Evolutionary conservation across 2,888 invertebrate species (phyloP), one percentile per base, ranked within the genome.

Genomic region (Mythimna lalbum): DNA sequence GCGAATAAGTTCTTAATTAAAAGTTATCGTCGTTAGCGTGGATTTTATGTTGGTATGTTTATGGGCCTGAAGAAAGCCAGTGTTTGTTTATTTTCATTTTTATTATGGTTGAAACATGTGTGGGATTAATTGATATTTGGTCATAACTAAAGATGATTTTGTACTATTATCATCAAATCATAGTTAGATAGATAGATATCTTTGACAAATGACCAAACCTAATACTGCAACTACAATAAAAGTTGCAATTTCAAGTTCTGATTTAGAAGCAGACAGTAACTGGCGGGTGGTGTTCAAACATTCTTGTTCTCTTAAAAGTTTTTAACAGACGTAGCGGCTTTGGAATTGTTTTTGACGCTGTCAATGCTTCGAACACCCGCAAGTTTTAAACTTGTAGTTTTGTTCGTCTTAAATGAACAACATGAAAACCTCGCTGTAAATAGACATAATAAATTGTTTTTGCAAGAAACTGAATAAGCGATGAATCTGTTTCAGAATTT

Each of bases 1-100:
- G 27, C 33, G 69, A 73, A 78, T 63, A 52, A 55, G 62, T 60
- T 65, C 47, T 27, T 71, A 61, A 79, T 80, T 56, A 67, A 63
- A 74, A 47, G 19, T 52, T 49, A 39, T 49, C 23, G 21, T 31
- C 56, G 49, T 64, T 61, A 49, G 21, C 2, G 39, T 61, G 27
- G 55, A 53, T 77, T 74, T 74, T 53, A 62, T 68, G 63, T 31
- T 52, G 31, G 19, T 61, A 33, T 31, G 47, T 52, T 50, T 61
- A 43, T 61, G 27, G 6, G 14, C 12, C n/a, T 53, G 27, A 36
- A 56, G 43, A 19, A 57, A 57, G 31, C 17, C 23, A 43, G 31
- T 61, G 23, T 43, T 49, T 57, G 12, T 43, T 57, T 50, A 43
- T 53, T 75, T 52, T 23, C 23, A 10, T 55, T 61, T 52, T 53